Base-by-base conservation (phyloP, 2,888 invertebrate genomes). In the Drosophila subquinaria region DNA sequence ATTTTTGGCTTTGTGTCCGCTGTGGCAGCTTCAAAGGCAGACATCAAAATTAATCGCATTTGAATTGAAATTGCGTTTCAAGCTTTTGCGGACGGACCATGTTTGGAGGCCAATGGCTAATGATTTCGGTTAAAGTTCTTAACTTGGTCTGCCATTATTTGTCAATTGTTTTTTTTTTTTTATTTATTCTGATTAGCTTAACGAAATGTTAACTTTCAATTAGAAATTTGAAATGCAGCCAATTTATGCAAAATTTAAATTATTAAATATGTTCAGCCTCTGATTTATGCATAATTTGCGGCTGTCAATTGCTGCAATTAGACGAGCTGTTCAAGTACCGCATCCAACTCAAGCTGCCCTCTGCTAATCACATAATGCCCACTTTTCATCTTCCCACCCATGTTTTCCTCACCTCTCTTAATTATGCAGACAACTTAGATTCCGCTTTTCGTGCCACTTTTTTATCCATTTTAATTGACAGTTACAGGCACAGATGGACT, bases 11-110 rank as follows among this genome's bases (percentile, higher is more conserved):
- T 47, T 23, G 23, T 38, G 48, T 48, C 20, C 63, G 77, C 42
- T 66, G 73, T 68, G 53, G 35, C 65, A 68, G 73, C 81, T 79
- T 85, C 79, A 86, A 82, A 82, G 87, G 62, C 72, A 67, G 73
- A 55, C 73, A 77, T 65, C 71, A 65, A 82, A 82, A 85, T 82
- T 68, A 84, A 88, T 88, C 82, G 73, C 75, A 87, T 79, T 82
- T 70, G 73, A 79, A 85, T 85, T 72, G 79, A 73, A 81, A 87
- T 81, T 75, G 72, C 80, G 80, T 69, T 77, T 71, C 72, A 69
- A 66, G 72, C 23, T 47, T 38, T 40, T 23, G 48, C 43, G 55
- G 17, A 23, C 64, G 33, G 51, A 36, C 45, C 38, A 36, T 27
- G 13, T 36, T 36, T 33, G 51, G 52, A 3, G 17, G 30, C 17